A percentile compares a stretch with the other conserved stretches of the same genome.
Evolutionary conservation across 2,113 vertebrate species (phyloP).

Genomic region (Orcinus orca): DNA sequence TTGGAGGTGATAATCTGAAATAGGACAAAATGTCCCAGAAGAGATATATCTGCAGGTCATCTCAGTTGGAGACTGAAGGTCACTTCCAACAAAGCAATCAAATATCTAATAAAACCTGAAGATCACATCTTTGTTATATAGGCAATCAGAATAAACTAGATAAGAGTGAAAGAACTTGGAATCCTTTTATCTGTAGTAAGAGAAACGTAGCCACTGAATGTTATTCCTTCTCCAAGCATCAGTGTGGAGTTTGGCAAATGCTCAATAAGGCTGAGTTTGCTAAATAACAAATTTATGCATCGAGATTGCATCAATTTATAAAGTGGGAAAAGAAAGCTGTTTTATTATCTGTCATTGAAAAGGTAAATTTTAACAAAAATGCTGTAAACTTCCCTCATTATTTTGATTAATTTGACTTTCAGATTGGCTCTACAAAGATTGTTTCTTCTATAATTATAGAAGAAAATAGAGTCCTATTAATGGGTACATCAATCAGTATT

Average conservation of each 20-base stretch:
- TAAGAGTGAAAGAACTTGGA: conserved; percentile 39
- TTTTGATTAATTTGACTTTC: conserved; percentile 67
- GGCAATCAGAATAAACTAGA: conserved; percentile 60
- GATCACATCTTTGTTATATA: conserved; percentile 60
- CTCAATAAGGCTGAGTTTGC: conserved; percentile 71
- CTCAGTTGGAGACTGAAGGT: conserved; percentile 72
- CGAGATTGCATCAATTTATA: conserved; percentile 67
- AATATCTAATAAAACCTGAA: conserved; percentile 76
- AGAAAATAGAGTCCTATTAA: background rate
- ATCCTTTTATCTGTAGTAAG: conserved; percentile 35
- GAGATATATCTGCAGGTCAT: conserved; percentile 78
- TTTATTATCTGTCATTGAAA: conserved; percentile 72
- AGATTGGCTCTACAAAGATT: background rate
- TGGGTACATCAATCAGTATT: background rate
- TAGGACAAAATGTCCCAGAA: conserved; percentile 75
- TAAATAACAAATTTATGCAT: conserved; percentile 77
- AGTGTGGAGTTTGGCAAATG: conserved; percentile 60
- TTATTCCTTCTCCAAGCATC: conserved; percentile 41
- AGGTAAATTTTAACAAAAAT: conserved; percentile 75
- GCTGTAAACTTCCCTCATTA: conserved; percentile 67
- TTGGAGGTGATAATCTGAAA: conserved; percentile 78
- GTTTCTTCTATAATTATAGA: background rate
- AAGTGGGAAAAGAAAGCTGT: conserved; percentile 67
- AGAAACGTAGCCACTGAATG: conserved; percentile 45
- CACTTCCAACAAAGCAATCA: conserved; percentile 79